Evolutionary conservation across 2,797 vertebrate species (phyloP), one percentile per base, ranked within the genome.

Genomic region (Morus bassanus): DNA sequence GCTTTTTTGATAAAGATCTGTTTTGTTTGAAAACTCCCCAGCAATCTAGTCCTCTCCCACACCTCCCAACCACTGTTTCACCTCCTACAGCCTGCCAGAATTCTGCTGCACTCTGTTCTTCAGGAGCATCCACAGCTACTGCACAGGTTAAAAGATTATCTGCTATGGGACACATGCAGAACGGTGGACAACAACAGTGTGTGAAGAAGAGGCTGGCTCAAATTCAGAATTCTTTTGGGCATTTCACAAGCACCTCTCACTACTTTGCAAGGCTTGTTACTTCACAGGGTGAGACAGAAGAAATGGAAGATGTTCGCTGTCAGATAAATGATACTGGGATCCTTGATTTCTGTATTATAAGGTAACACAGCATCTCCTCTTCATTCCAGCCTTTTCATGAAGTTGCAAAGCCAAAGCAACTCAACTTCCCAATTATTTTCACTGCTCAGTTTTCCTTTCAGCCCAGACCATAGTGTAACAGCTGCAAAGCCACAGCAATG

Each of bases 11-110:
- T 95, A 94, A 96, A 95, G 85, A 96, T 95, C 91, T 95, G 78
- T 97, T 96, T 96, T 90, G 93, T 95, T 96, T 96, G 93, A 96
- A 91, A 96, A 91, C 95, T 95, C 79, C 89, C 85, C 73, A 91
- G 88, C 54, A 72, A 93, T 86, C 91, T 93, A 69, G n/a, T 65
- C 76, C 65, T 84, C 94, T 96, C 93, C 91, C 91, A 95, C 93
- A 94, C 48, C 81, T 93, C 86, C 50, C 82, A 89, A 18, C 57
- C 65, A 46, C 91, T 25, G 64, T 24, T 96, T 75, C 73, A 88
- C 68, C 82, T 95, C 73, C 54, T 59, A 19, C 16, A 92, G 83
- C 35, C 91, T 81, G 91, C 57, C 85, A 86, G 85, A 60, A 31
- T 95, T 78, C 79, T 91, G 37, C 64, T 61, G 69, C 69, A 46